Percentiles rank a stretch among this genome's conserved stretches.
phyloP scores from a whole-genome alignment of 2,113 vertebrate genomes.

The Phyllostomus hastatus region DNA sequence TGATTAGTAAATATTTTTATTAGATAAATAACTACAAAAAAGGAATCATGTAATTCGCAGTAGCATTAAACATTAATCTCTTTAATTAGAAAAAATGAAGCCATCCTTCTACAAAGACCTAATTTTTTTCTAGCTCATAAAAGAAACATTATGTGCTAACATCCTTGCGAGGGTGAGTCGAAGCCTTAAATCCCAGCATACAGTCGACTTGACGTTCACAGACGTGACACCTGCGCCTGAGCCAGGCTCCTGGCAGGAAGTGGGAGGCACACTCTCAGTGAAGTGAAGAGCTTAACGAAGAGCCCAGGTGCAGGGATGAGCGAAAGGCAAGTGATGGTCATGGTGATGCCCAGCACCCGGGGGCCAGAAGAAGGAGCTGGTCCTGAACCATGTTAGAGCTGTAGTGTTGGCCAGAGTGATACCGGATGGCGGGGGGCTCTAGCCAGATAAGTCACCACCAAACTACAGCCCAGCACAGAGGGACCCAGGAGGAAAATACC shows the following conservation, averaged over 20 bases:
- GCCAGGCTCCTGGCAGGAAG: background rate
- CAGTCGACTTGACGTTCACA: background rate
- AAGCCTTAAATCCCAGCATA: background rate
- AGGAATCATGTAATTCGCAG: background rate
- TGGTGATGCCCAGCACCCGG: background rate
- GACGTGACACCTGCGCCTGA: background rate
- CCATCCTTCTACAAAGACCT: background rate
- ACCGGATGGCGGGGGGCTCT: background rate
- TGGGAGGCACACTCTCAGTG: background rate
- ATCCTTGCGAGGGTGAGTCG: background rate
- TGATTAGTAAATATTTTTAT: conserved; percentile 15
- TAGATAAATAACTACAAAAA: background rate
- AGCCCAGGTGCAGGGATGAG: background rate
- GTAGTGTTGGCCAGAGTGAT: background rate
- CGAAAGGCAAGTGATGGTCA: background rate
- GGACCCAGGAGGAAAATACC: background rate
- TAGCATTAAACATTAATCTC: background rate
- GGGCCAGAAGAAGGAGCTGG: background rate
- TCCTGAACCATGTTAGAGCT: background rate
- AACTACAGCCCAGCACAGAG: background rate
- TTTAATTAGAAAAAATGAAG: background rate
- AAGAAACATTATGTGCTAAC: background rate
- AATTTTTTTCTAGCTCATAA: background rate
- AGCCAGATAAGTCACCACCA: background rate
- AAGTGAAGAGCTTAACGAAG: background rate